A percentile compares a stretch with the other conserved stretches of the same genome.
phyloP scores from a whole-genome alignment of 2,888 invertebrate genomes.

The Gymnosoma rotundatum region DNA sequence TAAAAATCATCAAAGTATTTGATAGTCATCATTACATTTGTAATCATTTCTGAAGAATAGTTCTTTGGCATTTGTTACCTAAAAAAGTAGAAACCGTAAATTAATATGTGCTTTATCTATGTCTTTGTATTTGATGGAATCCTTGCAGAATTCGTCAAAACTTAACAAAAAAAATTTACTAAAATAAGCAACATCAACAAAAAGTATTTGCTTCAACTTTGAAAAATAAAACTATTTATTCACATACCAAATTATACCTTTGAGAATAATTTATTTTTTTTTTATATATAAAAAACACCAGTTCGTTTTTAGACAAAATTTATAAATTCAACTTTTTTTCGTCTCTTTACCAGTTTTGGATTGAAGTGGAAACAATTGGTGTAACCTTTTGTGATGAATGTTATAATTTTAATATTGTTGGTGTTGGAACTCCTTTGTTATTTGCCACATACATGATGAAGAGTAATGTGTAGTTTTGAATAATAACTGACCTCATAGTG shows the following conservation, averaged over 20 bases:
- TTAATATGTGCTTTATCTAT: not conserved
- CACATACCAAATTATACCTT: constrained; percentile 61
- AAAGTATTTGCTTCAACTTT: constrained; percentile 1
- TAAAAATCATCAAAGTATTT: too few species aligned
- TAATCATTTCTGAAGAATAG: too few species aligned
- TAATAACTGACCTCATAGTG: not conserved
- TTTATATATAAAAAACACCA: constrained; percentile 11
- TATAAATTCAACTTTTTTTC: constrained; percentile 1
- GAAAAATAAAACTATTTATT: constrained; percentile 32
- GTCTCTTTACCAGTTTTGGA: not conserved
- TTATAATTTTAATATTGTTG: constrained; percentile 17
- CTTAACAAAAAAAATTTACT: not conserved
- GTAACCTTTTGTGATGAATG: constrained; percentile 37
- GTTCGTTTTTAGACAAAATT: constrained; percentile 13
- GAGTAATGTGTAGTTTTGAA: not conserved
- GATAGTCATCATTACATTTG: too few species aligned
- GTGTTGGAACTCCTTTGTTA: constrained; percentile 11
- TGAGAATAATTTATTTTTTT: constrained; percentile 64
- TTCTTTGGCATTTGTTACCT: too few species aligned
- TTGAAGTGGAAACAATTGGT: constrained; percentile 9
- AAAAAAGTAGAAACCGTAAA: not conserved
- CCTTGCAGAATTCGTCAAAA: constrained; percentile 38
- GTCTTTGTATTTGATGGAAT: constrained; percentile 35
- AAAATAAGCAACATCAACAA: constrained; percentile 18
- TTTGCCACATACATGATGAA: constrained; percentile 23